phyloP scores from a whole-genome alignment of 1,140 invertebrate species.

The Leptopilina boulardi region DNA sequence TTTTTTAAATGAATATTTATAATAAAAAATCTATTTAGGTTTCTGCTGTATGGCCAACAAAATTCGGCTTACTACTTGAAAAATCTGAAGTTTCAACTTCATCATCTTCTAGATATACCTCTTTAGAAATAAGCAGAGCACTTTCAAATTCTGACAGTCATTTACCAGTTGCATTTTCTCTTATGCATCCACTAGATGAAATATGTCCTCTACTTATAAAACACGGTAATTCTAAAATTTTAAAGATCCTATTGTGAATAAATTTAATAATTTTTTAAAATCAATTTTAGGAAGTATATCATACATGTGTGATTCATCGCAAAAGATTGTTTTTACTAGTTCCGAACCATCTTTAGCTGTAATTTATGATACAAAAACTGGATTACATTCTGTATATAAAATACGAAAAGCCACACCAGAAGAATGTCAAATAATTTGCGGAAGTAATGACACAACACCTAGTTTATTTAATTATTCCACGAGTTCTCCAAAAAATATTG shows the following conservation, averaged over 20 bases:
- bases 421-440: slow-evolving; percentile 80
- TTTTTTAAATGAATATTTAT: too few species aligned
- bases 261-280: slow-evolving; percentile 35
- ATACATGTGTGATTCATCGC: slow-evolving; percentile 80
- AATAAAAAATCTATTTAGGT: slow-evolving; percentile 64
- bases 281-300: slow-evolving; percentile 66
- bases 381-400: slow-evolving; percentile 88
- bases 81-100: slow-evolving; percentile 70
- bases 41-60: slow-evolving; percentile 83
- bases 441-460: slow-evolving; percentile 73
- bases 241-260: slow-evolving; percentile 19
- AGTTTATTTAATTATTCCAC: slow-evolving; percentile 76
- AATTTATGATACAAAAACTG: slow-evolving; percentile 85
- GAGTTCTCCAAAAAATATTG: slow-evolving; percentile 63
- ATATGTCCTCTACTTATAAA: slow-evolving; percentile 89
- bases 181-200: slow-evolving; percentile 93
- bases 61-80: slow-evolving; percentile 87
- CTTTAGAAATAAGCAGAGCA: slow-evolving; percentile 65
- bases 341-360: slow-evolving; percentile 82
- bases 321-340: slow-evolving; percentile 80
- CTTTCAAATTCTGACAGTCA: slow-evolving; percentile 55
- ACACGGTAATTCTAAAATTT: slow-evolving; percentile 71
- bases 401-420: slow-evolving; percentile 86
- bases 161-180: slow-evolving; percentile 80
- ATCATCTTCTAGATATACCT: slow-evolving; percentile 59